phyloP scores from a whole-genome alignment of 1,140 invertebrate species.

The Diorhabda carinulata region DNA sequence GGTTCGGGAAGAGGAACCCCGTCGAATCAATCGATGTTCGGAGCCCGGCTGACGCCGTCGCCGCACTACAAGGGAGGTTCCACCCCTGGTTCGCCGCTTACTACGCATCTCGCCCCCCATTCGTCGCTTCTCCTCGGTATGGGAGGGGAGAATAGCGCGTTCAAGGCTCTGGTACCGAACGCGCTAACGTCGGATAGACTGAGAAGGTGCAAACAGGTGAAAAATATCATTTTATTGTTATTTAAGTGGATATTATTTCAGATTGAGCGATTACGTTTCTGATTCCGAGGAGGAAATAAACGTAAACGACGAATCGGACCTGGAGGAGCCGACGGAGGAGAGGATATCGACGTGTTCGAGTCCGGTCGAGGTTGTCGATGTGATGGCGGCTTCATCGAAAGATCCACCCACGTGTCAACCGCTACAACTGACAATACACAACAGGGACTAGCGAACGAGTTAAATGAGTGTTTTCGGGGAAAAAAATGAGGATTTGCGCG shows the following conservation, averaged over 20 bases:
- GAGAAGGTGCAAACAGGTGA: conserved; percentile 22
- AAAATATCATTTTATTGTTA: neutral
- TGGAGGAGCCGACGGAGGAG: conserved; percentile 33
- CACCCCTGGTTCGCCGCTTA: conserved; percentile 48
- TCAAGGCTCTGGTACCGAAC: conserved; percentile 63
- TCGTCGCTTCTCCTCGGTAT: conserved; percentile 51
- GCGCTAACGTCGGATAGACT: conserved; percentile 43
- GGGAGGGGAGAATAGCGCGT: conserved; percentile 85
- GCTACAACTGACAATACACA: conserved; percentile 45
- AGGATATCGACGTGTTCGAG: conserved; percentile 35
- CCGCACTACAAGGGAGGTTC: conserved; percentile 46
- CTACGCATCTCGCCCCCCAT: conserved; percentile 27
- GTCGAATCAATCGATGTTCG: conserved; percentile 46
- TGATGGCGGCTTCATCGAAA: conserved; percentile 40
- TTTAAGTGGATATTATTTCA: neutral
- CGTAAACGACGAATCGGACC: conserved; percentile 62
- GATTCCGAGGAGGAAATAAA: conserved; percentile 70
- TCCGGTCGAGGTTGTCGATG: conserved; percentile 45
- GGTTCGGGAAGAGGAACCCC: conserved; percentile 40
- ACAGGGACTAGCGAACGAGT: conserved; percentile 37
- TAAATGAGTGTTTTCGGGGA: conserved; percentile 16
- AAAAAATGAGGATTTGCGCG: neutral
- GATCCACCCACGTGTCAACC: conserved; percentile 41
- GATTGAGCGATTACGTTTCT: conserved; percentile 50
- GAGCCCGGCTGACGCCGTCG: conserved; percentile 43